Base-by-base conservation (phyloP, 2,888 invertebrate genomes). In the Epirrita christyi region DNA sequence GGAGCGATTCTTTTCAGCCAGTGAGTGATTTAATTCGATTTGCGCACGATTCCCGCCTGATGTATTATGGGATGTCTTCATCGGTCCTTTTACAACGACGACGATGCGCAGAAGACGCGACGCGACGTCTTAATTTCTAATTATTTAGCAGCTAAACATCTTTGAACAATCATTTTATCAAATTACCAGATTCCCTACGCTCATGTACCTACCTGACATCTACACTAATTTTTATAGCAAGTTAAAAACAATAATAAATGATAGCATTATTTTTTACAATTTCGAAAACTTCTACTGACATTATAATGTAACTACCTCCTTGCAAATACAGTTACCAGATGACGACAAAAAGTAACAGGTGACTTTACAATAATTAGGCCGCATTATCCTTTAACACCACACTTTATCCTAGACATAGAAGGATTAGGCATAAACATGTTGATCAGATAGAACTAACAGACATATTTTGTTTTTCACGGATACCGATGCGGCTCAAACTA, bases 11-110 rank as follows among this genome's bases (percentile, higher is more conserved):
- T 86, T 79, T 88, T 85, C 86, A 86, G 83, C 81, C 86, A 78
- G 81, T 83, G 86, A 80, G 78, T 88, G 88, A 85, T 88, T 88
- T 89, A 90, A 90, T 88, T 86, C 85, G 83, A 81, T 81, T 80
- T 77, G 78, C 78, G 72, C 87, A 84, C 81, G 86, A 81, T 72
- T 72, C 71, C 64, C 68, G 64, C 61, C 76, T 83, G 82, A 84
- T 78, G 72, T 81, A 80, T 73, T 71, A 70, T 66, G 71, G 73
- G 71, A 82, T 72, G 82, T 81, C 84, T 87, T 80, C 80, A 85
- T 86, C 75, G 70, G 64, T 83, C 73, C 68, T 75, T 71, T 67
- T 66, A 64, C 68, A 73, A 78, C 73, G 21, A 32, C 15, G 13
- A 37, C 2, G 21, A 21, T 4, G 21, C 21, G 21, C 21, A 21